A percentile compares a stretch with the other conserved stretches of the same genome.
phyloP scores from a whole-genome alignment of 2,888 invertebrate species.

The Antheraea yamamai region DNA sequence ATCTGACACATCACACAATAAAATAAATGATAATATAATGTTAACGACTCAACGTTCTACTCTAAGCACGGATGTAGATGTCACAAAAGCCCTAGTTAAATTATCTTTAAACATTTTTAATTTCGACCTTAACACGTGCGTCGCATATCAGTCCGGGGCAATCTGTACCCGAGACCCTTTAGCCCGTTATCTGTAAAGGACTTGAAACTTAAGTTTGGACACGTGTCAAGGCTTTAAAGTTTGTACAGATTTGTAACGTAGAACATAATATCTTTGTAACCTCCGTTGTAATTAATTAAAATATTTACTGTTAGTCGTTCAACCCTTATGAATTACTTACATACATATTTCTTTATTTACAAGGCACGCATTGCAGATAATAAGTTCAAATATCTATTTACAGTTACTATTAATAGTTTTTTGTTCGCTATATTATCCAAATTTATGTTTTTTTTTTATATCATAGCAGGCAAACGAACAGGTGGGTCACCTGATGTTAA shows the following conservation, averaged over 20 bases:
- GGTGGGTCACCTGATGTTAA: too few relatives aligned
- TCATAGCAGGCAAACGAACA: too few relatives aligned
- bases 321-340: too few relatives aligned
- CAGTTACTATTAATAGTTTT: too few relatives aligned
- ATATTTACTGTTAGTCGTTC: too few relatives aligned
- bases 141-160: not conserved
- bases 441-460: too few relatives aligned
- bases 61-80: not conserved
- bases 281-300: not conserved
- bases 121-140: not conserved
- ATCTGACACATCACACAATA: not conserved
- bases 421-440: too few relatives aligned
- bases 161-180: not conserved
- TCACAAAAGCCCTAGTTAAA: not conserved
- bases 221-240: not conserved
- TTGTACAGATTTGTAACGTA: not conserved
- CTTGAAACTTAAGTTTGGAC: not conserved
- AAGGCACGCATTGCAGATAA: too few relatives aligned
- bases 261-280: not conserved
- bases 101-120: not conserved
- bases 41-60: not conserved
- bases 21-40: not conserved
- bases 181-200: conserved; percentile 2
- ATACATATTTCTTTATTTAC: too few relatives aligned
- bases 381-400: too few relatives aligned